Percentiles rank a stretch among this genome's conserved stretches.
These are phyloP conservation scores for Drosophila dives DNA, from an alignment of 2,888 invertebrate genomes.

Conservation along the genomic window DNA sequence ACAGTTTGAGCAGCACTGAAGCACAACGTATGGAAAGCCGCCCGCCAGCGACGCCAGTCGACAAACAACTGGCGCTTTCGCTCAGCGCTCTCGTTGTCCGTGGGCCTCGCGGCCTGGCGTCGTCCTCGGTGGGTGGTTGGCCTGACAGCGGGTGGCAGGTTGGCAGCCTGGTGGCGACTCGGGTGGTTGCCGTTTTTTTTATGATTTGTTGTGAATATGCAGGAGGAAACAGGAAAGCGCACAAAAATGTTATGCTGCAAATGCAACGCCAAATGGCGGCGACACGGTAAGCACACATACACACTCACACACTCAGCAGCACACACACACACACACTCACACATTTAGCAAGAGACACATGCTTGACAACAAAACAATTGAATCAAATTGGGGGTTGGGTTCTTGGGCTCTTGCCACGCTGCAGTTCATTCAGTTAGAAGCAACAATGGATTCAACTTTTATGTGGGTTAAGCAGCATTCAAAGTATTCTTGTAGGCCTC, in stretches of 20 bases:
- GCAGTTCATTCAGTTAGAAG: constrained; percentile 40
- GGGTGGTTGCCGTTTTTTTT: constrained; percentile 53
- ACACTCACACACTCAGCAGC: constrained; percentile 12
- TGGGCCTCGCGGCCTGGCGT: constrained; percentile 44
- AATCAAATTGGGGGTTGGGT: constrained; percentile 20
- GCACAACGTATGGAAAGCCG: constrained; percentile 41
- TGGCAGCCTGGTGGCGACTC: constrained; percentile 29
- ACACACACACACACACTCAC: constrained; percentile 19
- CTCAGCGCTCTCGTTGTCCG: constrained; percentile 26
- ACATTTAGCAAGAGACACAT: constrained; percentile 38
- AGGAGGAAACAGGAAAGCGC: constrained; percentile 72
- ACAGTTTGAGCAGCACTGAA: constrained; percentile 17
- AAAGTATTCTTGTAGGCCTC: constrained; percentile 6
- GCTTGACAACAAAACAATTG: constrained; percentile 56
- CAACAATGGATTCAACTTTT: constrained; percentile 34
- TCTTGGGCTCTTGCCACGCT: constrained; percentile 20
- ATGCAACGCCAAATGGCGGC: constrained; percentile 56
- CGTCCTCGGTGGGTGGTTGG: constrained; percentile 39
- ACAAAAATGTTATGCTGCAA: constrained; percentile 56
- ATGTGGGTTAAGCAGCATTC: constrained; percentile 41
- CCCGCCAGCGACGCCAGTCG: constrained; percentile 74
- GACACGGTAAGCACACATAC: constrained; percentile 46
- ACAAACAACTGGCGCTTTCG: constrained; percentile 69
- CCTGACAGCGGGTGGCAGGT: constrained; percentile 30
- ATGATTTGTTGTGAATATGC: constrained; percentile 77